phyloP scores from a whole-genome alignment of 2,113 vertebrate species.

The Sceloporus tristichus region DNA sequence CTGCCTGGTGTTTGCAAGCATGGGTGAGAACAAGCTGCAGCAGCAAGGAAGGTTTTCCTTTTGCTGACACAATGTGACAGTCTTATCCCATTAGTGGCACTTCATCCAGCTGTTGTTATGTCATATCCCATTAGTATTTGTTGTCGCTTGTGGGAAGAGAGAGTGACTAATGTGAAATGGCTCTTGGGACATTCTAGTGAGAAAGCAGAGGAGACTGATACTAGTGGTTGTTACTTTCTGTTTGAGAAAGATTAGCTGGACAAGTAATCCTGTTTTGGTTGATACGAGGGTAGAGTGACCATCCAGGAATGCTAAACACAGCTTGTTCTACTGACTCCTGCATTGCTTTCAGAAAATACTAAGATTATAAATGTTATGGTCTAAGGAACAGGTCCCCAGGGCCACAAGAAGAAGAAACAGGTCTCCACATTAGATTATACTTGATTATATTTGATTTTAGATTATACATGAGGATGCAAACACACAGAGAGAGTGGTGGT shows the following conservation, averaged over 20 bases:
- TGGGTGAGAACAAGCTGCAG: slow-evolving; percentile 3
- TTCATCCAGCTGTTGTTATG: neutral
- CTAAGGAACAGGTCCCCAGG: neutral
- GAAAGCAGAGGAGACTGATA: neutral
- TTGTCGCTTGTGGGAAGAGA: neutral
- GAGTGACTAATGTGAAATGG: slow-evolving; percentile 16
- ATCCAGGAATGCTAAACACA: neutral
- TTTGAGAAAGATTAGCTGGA: slow-evolving; percentile 3
- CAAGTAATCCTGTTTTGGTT: neutral
- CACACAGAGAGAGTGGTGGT: too few relatives aligned
- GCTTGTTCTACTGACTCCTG: neutral
- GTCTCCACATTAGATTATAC: neutral
- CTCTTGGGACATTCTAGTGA: slow-evolving; percentile 8
- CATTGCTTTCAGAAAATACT: neutral
- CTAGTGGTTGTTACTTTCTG: neutral
- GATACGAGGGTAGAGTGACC: neutral
- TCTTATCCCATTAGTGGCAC: slow-evolving; percentile 11
- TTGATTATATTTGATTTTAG: neutral
- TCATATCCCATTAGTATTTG: slow-evolving; percentile 34
- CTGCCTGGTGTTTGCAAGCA: slow-evolving; percentile 12
- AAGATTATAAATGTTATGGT: neutral
- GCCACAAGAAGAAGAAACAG: neutral
- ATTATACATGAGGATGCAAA: neutral
- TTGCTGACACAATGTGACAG: neutral
- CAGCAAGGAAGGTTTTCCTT: slow-evolving; percentile 6